A percentile compares a stretch with the other conserved stretches of the same genome.
Evolutionary conservation across 2,888 invertebrate species (phyloP).

Genomic region (Pemphredon lugubris): DNA sequence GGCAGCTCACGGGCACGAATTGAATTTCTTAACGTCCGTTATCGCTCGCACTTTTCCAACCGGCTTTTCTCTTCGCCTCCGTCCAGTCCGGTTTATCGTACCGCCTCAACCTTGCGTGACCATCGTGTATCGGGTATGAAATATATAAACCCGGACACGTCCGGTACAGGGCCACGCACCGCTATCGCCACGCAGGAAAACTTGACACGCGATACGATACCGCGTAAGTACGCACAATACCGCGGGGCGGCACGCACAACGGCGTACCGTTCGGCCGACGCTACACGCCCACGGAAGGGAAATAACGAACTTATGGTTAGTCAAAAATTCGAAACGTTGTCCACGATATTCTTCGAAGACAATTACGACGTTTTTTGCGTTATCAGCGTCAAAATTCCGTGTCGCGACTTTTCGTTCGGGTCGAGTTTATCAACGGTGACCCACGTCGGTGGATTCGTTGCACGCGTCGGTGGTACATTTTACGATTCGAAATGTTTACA

Average conservation of each 20-base stretch:
- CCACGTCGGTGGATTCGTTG: too few relatives aligned
- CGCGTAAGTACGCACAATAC: conserved; percentile 39
- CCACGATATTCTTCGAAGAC: too few relatives aligned
- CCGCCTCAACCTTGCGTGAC: conserved; percentile 33
- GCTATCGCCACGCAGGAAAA: conserved; percentile 15
- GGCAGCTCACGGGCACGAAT: neutral
- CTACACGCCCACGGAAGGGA: too few relatives aligned
- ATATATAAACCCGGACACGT: conserved; percentile 36
- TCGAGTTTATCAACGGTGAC: too few relatives aligned
- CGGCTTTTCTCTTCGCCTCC: neutral
- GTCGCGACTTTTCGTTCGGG: too few relatives aligned
- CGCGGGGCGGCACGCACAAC: conserved; percentile 29
- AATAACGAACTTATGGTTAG: too few relatives aligned
- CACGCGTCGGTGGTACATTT: too few relatives aligned
- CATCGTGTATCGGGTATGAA: conserved; percentile 31
- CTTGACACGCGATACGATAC: conserved; percentile 33
- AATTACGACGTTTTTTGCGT: too few relatives aligned
- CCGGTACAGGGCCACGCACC: conserved; percentile 16
- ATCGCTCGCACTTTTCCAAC: neutral
- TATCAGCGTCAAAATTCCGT: too few relatives aligned
- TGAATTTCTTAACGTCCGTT: neutral
- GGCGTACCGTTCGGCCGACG: neutral
- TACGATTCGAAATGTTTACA: too few relatives aligned
- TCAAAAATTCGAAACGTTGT: too few relatives aligned
- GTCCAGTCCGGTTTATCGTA: conserved; percentile 26